These are phyloP conservation scores for Diuraphis noxia DNA, from an alignment of 1,140 invertebrate genomes.

Conservation along the genomic window DNA sequence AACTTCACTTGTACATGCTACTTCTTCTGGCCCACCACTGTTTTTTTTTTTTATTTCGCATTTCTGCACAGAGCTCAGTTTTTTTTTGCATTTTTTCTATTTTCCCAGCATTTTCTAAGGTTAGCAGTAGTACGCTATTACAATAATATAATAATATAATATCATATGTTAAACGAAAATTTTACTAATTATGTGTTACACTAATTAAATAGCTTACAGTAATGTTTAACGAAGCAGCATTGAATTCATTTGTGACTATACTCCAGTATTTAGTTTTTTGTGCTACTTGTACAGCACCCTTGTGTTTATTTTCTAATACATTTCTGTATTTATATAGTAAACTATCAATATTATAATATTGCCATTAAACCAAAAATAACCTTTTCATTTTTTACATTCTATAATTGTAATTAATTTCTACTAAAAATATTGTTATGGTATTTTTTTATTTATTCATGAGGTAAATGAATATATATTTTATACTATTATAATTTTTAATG, in stretches of 20 bases:
- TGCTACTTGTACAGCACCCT: neutral
- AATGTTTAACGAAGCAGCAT: neutral
- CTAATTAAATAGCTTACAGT: neutral
- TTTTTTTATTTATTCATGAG: too few species aligned
- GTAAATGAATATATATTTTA: too few species aligned
- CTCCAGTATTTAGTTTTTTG: neutral
- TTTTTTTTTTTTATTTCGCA: neutral
- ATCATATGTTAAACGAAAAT: neutral
- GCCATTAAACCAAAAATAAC: too few species aligned
- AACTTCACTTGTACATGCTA: neutral
- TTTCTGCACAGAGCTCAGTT: neutral
- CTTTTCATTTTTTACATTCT: too few species aligned
- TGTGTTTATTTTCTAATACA: slow-evolving; percentile 5
- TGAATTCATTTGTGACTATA: neutral
- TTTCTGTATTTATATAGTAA: slow-evolving; percentile 4
- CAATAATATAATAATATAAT: neutral
- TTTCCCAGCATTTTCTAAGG: neutral
- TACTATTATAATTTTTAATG: too few species aligned
- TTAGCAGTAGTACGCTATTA: neutral
- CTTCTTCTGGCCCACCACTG: neutral
- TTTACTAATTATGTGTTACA: neutral
- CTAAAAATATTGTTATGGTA: too few species aligned
- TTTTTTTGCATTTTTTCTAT: neutral
- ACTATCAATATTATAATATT: too few species aligned
- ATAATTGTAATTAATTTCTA: too few species aligned